Evolutionary conservation across 2,888 invertebrate species (phyloP), one percentile per base, ranked within the genome.

Genomic region (Drosophila setosimentum): DNA sequence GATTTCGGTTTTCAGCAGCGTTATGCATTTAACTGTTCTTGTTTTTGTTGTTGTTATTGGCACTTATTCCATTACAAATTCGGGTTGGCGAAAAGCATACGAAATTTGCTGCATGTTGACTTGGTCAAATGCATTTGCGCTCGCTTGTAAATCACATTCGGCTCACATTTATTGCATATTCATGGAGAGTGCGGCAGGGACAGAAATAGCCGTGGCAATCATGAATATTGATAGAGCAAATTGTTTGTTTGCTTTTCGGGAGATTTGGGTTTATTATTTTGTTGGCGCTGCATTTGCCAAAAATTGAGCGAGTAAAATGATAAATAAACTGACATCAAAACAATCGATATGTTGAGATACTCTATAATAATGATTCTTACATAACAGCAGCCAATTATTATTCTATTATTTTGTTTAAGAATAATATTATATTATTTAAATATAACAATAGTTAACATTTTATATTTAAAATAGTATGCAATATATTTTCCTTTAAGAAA

Each of bases 211-310:
- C 55, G 51, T 57, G 51, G 49, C 58, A 67, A 69, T 79, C 87
- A 87, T 85, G 89, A 89, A 85, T 89, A 85, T 85, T 89, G 77
- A 87, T 82, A 82, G 73, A 73, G 77, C 82, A 72, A 89, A 89
- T 87, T 79, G 80, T 80, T 69, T 76, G 82, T 55, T 55, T 55
- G 24, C 68, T 68, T 79, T 68, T 18, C 11, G 6, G 21, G 18
- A 24, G 48, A 27, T 18, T 18, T 24, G 70, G 62, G 68, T 75
- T 79, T 75, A 78, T 78, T 88, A 75, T 68, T 71, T 75, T 63
- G 68, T 66, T 72, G 30, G 24, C 59, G 49, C 49, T 68, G 74
- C 68, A 72, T 55, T 30, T 53, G 37, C 42, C 48, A 62, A 60
- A 62, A 76, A 63, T 64, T 53, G 59, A 48, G 24, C 40, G 51